Evolutionary conservation across 2,113 vertebrate genomes (phyloP), one percentile per base, ranked within the genome.

Genomic region (Kryptolebias marmoratus): DNA sequence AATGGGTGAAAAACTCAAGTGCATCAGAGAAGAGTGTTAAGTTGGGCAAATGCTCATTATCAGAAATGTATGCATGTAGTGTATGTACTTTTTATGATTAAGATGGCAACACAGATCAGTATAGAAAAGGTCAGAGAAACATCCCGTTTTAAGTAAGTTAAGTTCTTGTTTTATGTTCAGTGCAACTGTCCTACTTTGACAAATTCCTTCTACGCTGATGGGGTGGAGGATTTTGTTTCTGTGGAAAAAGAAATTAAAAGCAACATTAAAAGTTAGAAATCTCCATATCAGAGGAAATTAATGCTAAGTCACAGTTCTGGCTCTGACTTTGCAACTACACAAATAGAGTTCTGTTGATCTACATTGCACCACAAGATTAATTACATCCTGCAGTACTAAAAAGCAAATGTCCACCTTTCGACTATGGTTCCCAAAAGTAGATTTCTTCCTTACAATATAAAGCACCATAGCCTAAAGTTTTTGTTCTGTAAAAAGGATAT

Each of bases 251-350:
- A 4, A 39, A 27, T 22, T 22, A 22, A 42, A 58, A 50, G 13
- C n/a, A 36, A 65, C 16, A 36, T 28, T 30, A 39, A 58, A 47
- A 66, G 42, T 49, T 22, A 39, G 12, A 54, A 59, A 36, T 45
- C 1, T 64, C 14, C 16, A 28, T 52, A 30, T 22, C 50, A 65
- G 11, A 48, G 47, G 7, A 36, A 44, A 58, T 13, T 22, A 58
- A 30, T 31, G 58, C 32, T 62, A 49, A 79, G 57, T 36, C 55
- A 57, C 30, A 32, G 28, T 18, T 42, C 10, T 36, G 28, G 27
- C 22, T 69, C 28, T 27, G 22, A 10, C 2, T 18, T 54, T 9
- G 67, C 49, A 61, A 22, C 53, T 3, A 2, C 7, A 42, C 44
- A 53, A 2, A 75, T 48, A 45, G 30, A 39, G 15, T 16, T 3